Evolutionary conservation across 2,888 invertebrate genomes (phyloP), one percentile per base, ranked within the genome.

Genomic region (Scaptomyza parva): DNA sequence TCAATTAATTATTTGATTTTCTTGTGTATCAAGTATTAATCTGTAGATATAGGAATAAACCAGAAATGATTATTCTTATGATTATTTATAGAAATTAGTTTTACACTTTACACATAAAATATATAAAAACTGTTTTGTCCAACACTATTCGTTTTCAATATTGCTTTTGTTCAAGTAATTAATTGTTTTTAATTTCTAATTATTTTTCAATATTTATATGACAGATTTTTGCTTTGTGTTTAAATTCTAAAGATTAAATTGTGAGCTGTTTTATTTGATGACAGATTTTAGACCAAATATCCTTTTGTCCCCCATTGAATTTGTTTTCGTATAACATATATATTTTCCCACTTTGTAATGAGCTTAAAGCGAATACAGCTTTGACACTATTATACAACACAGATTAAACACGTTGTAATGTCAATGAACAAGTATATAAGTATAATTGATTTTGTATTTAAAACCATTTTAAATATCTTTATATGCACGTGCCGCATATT

Each of bases 361-460:
- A 26, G 20, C 6, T 24, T 53, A n/a, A 12, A 18, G 1, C 1
- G 2, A 24, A 5, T 24, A 2, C 8, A 11, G 2, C 20, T n/a
- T 35, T 18, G 48, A 12, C 33, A 39, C 7, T 40, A 26, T 64
- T 37, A 70, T 33, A 53, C 45, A n/a, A 12, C 33, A 12, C 33
- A 30, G 22, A 52, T 35, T 33, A 40, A n/a, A 33, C 12, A 33
- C n/a, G 28, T 28, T 28, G 6, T 51, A 35, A 35, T 47, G 7
- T 20, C 37, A 11, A 26, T 52, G 14, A n/a, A 11, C n/a, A 17
- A 48, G 33, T n/a, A 33, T 33, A 17, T 52, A 43, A 33, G 24
- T 33, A 50, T 52, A 75, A 75, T 57, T 70, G 44, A 57, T 43
- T 65, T 50, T 51, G 9, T 37, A 17, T 44, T 30, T 39, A 47